These are phyloP conservation scores for Celastrina argiolus DNA, from an alignment of 2,888 invertebrate genomes.

Conservation along the genomic window DNA sequence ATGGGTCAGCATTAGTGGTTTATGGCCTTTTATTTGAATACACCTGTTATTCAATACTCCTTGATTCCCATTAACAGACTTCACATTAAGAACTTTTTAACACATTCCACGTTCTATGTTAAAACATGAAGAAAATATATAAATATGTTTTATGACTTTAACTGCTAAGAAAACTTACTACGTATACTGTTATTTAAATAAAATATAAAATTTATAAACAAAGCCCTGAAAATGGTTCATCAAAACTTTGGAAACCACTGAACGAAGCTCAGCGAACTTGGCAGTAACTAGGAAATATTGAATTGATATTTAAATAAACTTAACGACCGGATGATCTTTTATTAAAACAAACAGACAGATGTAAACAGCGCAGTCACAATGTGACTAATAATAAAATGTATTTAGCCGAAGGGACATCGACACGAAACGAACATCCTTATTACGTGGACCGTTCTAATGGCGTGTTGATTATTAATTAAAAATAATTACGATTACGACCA, in stretches of 20 bases:
- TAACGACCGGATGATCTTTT: conserved; percentile 33
- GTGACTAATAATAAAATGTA: conserved; percentile 42
- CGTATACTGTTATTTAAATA: background rate
- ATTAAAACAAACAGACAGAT: conserved; percentile 28
- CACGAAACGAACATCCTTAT: conserved; percentile 69
- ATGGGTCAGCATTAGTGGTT: conserved; percentile 40
- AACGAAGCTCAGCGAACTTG: background rate
- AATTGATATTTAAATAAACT: conserved; percentile 25
- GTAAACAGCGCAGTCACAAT: conserved; percentile 30
- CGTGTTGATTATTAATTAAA: conserved; percentile 78
- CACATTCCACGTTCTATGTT: background rate
- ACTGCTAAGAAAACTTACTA: background rate
- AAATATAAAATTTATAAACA: background rate
- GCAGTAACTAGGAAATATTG: conserved; percentile 23
- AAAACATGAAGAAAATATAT: background rate
- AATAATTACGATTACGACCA: conserved; percentile 78
- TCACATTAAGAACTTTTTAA: background rate
- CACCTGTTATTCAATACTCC: conserved; percentile 29
- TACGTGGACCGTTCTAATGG: conserved; percentile 67
- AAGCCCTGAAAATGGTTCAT: background rate
- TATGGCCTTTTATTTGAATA: conserved; percentile 27
- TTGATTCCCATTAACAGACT: background rate
- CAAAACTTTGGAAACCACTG: background rate
- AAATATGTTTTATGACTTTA: background rate
- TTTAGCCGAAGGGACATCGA: conserved; percentile 69